Percentiles rank a stretch among this genome's conserved stretches.
These are phyloP conservation scores for Pemphigus obesinymphae DNA, from an alignment of 1,140 invertebrate genomes.

Conservation along the genomic window DNA sequence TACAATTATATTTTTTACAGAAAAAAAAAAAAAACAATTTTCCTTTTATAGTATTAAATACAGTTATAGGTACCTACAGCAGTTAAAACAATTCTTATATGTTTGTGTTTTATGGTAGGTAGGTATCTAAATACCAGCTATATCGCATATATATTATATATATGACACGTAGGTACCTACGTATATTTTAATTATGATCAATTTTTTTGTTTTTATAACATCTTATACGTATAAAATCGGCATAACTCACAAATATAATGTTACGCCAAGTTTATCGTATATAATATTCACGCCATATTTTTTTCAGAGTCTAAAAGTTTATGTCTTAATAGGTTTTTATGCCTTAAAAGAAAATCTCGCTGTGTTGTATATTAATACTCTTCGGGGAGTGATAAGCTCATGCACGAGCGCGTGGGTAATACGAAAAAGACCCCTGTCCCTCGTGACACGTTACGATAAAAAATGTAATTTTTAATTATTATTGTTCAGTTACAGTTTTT, in stretches of 20 bases:
- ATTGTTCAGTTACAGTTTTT: constrained; percentile 32
- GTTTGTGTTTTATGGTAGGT: no score
- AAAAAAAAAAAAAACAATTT: no score
- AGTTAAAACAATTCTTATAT: no score
- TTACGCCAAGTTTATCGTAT: background rate
- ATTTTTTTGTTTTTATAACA: background rate
- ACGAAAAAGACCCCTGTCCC: constrained; percentile 31
- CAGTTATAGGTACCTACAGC: no score
- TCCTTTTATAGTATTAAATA: no score
- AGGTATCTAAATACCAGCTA: no score
- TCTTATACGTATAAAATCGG: background rate
- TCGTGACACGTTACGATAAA: constrained; percentile 33
- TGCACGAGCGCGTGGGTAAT: constrained; percentile 27
- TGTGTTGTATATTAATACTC: constrained; percentile 34
- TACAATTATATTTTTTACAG: no score
- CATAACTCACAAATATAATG: constrained; percentile 5
- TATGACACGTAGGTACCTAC: no score
- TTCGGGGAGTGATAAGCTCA: constrained; percentile 28
- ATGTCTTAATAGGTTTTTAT: constrained; percentile 30
- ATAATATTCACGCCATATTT: constrained; percentile 22
- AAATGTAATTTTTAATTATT: constrained; percentile 40
- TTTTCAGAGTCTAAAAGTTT: constrained; percentile 13
- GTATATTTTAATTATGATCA: constrained; percentile 18
- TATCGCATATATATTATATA: no score
- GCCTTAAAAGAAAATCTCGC: constrained; percentile 13